Conservation (phyloP, 2,113 vertebrate genomes). For the Melanerpes aurifrons region DNA sequence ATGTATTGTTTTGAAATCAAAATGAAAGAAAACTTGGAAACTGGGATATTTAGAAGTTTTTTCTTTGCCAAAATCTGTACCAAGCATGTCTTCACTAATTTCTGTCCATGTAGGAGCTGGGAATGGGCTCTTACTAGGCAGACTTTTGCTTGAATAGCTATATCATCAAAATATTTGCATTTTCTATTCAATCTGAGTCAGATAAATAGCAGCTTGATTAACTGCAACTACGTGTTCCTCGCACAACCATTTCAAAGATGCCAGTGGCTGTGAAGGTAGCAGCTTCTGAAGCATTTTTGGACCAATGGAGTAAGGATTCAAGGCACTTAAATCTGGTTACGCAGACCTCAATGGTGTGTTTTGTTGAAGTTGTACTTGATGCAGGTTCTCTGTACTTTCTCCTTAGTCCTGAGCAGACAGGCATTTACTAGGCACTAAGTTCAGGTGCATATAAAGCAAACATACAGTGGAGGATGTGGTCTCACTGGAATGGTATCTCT, state of each 20-base stretch:
- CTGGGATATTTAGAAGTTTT: not conserved
- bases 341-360: not conserved
- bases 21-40: not conserved
- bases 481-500: not conserved
- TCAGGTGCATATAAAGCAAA: not conserved
- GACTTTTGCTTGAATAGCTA: not conserved
- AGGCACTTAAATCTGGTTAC: not conserved
- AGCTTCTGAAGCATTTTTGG: not conserved
- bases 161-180: not conserved
- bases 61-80: not conserved
- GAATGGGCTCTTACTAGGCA: not conserved
- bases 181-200: not conserved
- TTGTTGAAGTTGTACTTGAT: not conserved
- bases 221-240: not conserved
- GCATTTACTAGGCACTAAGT: not conserved
- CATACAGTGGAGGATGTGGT: rapidly evolving
- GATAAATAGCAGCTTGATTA: not conserved
- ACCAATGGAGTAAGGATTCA: rapidly evolving
- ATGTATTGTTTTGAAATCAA: not conserved
- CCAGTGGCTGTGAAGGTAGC: not conserved
- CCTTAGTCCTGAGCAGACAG: not conserved
- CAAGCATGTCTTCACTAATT: not conserved
- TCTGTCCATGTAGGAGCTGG: not conserved
- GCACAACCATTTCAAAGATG: not conserved
- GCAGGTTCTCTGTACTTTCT: not conserved